These are phyloP conservation scores for Drosophila busckii DNA, from an alignment of 1,140 invertebrate genomes.

Conservation along the genomic window DNA sequence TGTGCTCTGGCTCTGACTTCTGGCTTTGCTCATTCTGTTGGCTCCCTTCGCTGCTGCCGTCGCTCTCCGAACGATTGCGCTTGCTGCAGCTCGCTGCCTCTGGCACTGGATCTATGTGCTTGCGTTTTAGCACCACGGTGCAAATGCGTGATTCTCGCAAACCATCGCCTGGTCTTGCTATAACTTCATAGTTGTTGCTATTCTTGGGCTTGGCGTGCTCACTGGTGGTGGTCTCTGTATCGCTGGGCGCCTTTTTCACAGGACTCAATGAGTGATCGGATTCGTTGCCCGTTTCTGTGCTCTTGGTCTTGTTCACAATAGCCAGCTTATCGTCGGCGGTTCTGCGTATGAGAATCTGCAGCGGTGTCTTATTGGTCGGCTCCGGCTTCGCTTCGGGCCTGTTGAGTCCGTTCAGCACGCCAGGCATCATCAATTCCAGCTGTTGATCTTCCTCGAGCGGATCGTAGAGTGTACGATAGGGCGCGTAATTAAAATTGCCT, in stretches of 20 bases:
- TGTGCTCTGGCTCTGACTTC: background rate
- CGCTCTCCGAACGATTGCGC: constrained; percentile 57
- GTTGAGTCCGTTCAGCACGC: constrained; percentile 58
- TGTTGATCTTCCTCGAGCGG: constrained; percentile 84
- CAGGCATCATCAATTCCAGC: constrained; percentile 84
- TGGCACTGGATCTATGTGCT: constrained; percentile 38
- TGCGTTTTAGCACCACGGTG: constrained; percentile 69
- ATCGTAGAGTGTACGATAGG: constrained; percentile 85
- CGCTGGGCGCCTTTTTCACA: constrained; percentile 25
- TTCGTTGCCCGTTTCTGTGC: constrained; percentile 63
- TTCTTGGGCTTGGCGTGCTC: constrained; percentile 46
- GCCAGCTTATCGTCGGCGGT: constrained; percentile 72
- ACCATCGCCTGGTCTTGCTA: constrained; percentile 42
- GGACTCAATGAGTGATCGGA: constrained; percentile 57
- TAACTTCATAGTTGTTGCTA: constrained; percentile 67
- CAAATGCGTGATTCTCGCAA: constrained; percentile 49
- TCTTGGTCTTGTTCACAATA: constrained; percentile 69
- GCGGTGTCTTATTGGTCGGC: constrained; percentile 73
- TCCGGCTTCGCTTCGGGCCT: constrained; percentile 41
- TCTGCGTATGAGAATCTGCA: constrained; percentile 74
- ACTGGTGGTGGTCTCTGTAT: background rate
- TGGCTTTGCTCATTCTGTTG: constrained; percentile 7
- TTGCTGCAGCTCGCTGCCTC: constrained; percentile 1
- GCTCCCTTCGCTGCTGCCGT: constrained; percentile 50
- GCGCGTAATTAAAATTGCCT: constrained; percentile 88